These are phyloP conservation scores for Cotesia chilonis DNA, from an alignment of 1,140 invertebrate species.

Conservation along the genomic window DNA sequence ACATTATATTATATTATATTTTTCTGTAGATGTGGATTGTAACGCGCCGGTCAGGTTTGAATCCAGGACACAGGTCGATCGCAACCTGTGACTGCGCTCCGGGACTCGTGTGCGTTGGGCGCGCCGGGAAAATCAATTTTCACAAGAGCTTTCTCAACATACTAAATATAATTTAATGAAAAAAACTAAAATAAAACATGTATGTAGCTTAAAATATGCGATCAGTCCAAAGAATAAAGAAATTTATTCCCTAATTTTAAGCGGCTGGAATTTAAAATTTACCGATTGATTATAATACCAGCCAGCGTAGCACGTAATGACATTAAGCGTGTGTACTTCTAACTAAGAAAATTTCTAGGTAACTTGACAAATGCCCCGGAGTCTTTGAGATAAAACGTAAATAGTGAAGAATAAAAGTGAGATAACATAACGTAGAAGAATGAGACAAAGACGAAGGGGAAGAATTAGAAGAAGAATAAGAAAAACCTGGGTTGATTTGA, in stretches of 20 bases:
- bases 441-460: not conserved
- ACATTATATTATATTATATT: not conserved
- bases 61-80: conserved; percentile 34
- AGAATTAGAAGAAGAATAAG: conserved; percentile 3
- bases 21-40: not conserved
- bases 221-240: too few species aligned
- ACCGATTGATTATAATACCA: too few species aligned
- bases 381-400: too few species aligned
- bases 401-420: not conserved
- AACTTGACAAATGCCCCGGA: too few species aligned
- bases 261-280: too few species aligned
- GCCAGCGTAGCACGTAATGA: too few species aligned
- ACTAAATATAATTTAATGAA: not conserved
- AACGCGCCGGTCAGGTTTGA: conserved; percentile 36
- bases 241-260: too few species aligned
- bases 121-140: conserved; percentile 62
- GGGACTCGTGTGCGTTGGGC: conserved; percentile 37
- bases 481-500: conserved; percentile 27
- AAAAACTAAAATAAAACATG: too few species aligned
- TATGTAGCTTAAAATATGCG: too few species aligned
- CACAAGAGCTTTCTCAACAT: conserved; percentile 48
- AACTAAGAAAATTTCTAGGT: too few species aligned
- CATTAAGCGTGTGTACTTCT: too few species aligned
- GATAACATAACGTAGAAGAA: not conserved
- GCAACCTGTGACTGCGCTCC: conserved; percentile 45